A percentile compares a stretch with the other conserved stretches of the same genome.
These are phyloP conservation scores for Triplophysa yarkandensis DNA, from an alignment of 2,797 vertebrate genomes.

Conservation along the genomic window DNA sequence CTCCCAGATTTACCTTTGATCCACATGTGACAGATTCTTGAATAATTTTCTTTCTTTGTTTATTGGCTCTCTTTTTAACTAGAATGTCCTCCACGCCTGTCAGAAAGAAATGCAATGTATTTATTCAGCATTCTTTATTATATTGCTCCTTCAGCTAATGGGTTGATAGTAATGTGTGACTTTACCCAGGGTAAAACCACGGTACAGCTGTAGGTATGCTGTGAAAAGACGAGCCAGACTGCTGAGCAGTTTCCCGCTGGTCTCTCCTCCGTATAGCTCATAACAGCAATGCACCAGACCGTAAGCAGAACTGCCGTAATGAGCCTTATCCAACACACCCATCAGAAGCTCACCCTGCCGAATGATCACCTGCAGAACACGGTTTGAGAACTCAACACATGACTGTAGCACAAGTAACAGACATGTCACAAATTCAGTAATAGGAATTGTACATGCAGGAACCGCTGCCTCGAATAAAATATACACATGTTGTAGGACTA, in stretches of 20 bases:
- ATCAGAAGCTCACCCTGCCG: slow-evolving; percentile 87
- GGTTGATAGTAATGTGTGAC: background rate
- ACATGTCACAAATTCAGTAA: no score
- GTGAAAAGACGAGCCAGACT: slow-evolving; percentile 95
- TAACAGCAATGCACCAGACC: slow-evolving; percentile 96
- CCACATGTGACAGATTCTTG: slow-evolving; percentile 80
- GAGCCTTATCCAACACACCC: slow-evolving; percentile 95
- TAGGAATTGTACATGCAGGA: no score
- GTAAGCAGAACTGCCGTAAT: slow-evolving; percentile 94
- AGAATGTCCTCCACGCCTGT: slow-evolving; percentile 96
- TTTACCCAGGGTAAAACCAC: slow-evolving; percentile 92
- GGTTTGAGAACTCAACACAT: no score
- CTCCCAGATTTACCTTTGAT: slow-evolving; percentile 73
- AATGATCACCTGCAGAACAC: slow-evolving; percentile 83
- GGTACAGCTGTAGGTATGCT: slow-evolving; percentile 92
- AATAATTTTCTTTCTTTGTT: slow-evolving; percentile 80
- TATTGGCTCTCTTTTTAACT: slow-evolving; percentile 85
- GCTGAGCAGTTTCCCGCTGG: slow-evolving; percentile 90
- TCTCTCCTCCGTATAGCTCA: slow-evolving; percentile 91
- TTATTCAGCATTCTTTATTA: background rate
- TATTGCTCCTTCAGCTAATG: background rate
- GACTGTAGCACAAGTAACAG: no score
- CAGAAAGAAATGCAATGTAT: background rate
- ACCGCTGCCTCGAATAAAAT: no score
- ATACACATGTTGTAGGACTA: background rate